phyloP scores from a whole-genome alignment of 2,888 invertebrate genomes.

The Pterostichus madidus region DNA sequence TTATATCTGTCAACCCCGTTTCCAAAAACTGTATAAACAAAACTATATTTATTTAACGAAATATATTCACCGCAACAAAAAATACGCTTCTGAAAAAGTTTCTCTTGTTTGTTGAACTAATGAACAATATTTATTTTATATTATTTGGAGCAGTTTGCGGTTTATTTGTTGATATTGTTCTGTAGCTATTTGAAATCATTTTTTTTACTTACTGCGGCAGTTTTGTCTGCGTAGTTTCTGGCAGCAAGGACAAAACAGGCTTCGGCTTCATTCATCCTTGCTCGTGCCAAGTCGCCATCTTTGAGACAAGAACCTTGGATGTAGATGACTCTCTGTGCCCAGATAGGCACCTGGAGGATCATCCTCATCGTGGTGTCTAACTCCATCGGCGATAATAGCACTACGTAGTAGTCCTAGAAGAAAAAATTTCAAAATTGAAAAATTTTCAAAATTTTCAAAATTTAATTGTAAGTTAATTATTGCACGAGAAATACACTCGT shows the following conservation, averaged over 20 bases:
- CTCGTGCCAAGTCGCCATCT: conserved; percentile 95
- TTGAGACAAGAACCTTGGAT: conserved; percentile 98
- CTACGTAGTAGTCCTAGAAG: conserved; percentile 93
- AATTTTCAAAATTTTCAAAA: too few relatives aligned
- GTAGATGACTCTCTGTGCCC: conserved; percentile 98
- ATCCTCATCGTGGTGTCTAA: conserved; percentile 98
- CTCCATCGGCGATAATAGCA: conserved; percentile 97
- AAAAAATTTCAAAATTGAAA: too few relatives aligned
- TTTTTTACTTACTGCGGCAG: conserved; percentile 87
- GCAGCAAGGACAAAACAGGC: conserved; percentile 98
- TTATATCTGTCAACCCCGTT: conserved; percentile 18
- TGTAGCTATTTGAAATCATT: too few relatives aligned
- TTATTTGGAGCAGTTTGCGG: too few relatives aligned
- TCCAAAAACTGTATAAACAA: not conserved
- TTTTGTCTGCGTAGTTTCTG: conserved; percentile 96
- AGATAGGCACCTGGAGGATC: conserved; percentile 97
- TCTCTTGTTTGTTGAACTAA: not conserved
- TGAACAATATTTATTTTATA: too few relatives aligned
- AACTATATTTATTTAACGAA: not conserved
- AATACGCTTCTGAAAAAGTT: not conserved
- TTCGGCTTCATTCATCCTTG: conserved; percentile 98
- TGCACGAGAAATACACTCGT: too few relatives aligned
- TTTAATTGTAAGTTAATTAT: too few relatives aligned
- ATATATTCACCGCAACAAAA: not conserved
- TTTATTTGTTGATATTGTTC: too few relatives aligned